phyloP scores from a whole-genome alignment of 2,797 vertebrate species.

The Toxotes lorentzi region DNA sequence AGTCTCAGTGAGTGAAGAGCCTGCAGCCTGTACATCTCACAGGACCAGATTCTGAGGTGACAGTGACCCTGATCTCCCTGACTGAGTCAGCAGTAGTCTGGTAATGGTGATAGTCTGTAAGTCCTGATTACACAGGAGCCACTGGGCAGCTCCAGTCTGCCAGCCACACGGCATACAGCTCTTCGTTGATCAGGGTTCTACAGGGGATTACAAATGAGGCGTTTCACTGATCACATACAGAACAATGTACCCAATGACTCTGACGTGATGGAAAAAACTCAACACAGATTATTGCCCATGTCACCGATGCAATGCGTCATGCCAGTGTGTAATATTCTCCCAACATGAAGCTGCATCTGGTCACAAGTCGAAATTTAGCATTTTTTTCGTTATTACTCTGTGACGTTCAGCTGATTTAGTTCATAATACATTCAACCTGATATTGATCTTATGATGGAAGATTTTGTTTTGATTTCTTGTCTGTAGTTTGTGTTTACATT shows the following conservation, averaged over 20 bases:
- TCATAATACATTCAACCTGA: neutral
- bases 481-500: neutral
- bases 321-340: neutral
- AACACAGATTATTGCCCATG: constrained; percentile 43
- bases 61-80: constrained; percentile 63
- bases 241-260: constrained; percentile 3
- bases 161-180: constrained; percentile 6
- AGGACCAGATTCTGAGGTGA: constrained; percentile 41
- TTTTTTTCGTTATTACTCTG: neutral
- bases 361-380: too few relatives aligned
- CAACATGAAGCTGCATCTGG: too few relatives aligned
- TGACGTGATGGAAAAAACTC: constrained; percentile 53
- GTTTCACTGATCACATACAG: constrained; percentile 28
- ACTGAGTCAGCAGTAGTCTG: constrained; percentile 60
- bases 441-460: neutral
- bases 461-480: neutral
- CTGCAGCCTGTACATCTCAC: neutral
- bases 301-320: constrained; percentile 7
- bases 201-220: constrained; percentile 57
- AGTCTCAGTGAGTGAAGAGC: neutral
- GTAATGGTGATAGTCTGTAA: constrained; percentile 11
- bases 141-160: constrained; percentile 13
- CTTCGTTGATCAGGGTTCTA: constrained; percentile 62
- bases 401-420: neutral
- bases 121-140: constrained; percentile 36